Evolutionary conservation across 2,888 invertebrate genomes (phyloP), one percentile per base, ranked within the genome.

Genomic region (Caenorhabditis imperialis): DNA sequence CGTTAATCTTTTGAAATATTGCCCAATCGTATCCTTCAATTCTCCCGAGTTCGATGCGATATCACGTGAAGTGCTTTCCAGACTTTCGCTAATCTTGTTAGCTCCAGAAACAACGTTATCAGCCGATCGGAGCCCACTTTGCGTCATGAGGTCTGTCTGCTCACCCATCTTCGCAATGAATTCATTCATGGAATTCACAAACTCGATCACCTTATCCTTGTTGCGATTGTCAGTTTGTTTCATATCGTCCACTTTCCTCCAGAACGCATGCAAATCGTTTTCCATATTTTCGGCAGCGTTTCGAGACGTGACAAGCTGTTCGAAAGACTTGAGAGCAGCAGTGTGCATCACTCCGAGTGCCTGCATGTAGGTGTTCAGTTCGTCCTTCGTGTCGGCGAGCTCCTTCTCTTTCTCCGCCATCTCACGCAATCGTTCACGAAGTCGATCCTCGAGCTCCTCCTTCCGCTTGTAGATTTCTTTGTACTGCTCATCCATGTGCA

Each of bases 401-500:
- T 81, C 80, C 51, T 75, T 72, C n/a, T 67, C 65, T 20, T 50
- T 62, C 16, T 48, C 67, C 1, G 70, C 77, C 47, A 75, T 57
- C 38, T 79, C 60, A 0, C 65, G 58, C 5, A 73, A 22, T 16
- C 77, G 37, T 37, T 65, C 33, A 12, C 57, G 50, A 22, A 77
- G 22, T 3, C 75, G 57, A 22, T 77, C 62, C 25, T 77, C 75
- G 22, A 79, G 37, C 35, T 51, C 38, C 10, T 45, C 60, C 30
- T 78, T 73, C 30, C 75, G 48, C 18, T 77, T 63, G 57, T 82
- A 86, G 10, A 81, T 51, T 14, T 44, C 23, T 30, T 62, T 44
- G 65, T 86, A 86, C 30, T 83, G 81, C 20, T 79, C 77, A 48
- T 86, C 84, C 81, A 86, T 82, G 51, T 79, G 40, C 16, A 61